Percentiles rank a stretch among this genome's conserved stretches.
phyloP scores from a whole-genome alignment of 2,888 invertebrate genomes.

The Colletes collaris region DNA sequence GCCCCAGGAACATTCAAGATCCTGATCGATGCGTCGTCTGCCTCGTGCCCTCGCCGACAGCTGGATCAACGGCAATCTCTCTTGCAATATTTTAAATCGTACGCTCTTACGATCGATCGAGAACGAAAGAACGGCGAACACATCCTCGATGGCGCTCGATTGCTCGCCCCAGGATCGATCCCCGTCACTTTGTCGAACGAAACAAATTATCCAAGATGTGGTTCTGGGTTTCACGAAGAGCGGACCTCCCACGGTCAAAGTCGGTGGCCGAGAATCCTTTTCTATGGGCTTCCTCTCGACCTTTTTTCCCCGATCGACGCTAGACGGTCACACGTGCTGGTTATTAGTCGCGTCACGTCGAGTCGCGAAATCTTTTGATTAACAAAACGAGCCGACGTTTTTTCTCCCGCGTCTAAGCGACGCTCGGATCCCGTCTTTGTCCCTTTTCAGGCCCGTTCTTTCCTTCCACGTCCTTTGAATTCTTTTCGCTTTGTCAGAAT shows the following conservation, averaged over 20 bases:
- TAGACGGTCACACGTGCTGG: slow-evolving; percentile 66
- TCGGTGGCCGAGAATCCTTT: slow-evolving; percentile 10
- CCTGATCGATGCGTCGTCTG: slow-evolving; percentile 27
- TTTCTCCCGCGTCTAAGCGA: slow-evolving; percentile 31
- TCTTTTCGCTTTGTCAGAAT: slow-evolving; percentile 60
- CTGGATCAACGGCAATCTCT: slow-evolving; percentile 30
- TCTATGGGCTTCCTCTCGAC: slow-evolving; percentile 44
- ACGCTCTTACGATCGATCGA: slow-evolving; percentile 30
- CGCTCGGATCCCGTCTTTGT: slow-evolving; percentile 36
- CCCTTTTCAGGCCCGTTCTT: slow-evolving; percentile 67
- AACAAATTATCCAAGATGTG: no score
- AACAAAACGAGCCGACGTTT: slow-evolving; percentile 65
- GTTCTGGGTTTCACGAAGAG: no score
- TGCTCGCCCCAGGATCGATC: no score
- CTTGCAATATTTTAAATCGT: slow-evolving; percentile 22
- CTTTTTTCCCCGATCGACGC: slow-evolving; percentile 14
- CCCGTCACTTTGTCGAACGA: no score
- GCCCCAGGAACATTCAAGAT: slow-evolving; percentile 62
- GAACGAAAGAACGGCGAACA: slow-evolving; percentile 5
- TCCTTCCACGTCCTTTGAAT: slow-evolving; percentile 51
- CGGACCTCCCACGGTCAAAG: no score
- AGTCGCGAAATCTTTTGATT: slow-evolving; percentile 64
- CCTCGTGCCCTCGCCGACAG: background rate
- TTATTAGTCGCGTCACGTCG: slow-evolving; percentile 66
- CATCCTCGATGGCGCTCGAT: slow-evolving; percentile 41